Conservation (phyloP, 2,888 invertebrate genomes). For the Mellilla xanthometata region DNA sequence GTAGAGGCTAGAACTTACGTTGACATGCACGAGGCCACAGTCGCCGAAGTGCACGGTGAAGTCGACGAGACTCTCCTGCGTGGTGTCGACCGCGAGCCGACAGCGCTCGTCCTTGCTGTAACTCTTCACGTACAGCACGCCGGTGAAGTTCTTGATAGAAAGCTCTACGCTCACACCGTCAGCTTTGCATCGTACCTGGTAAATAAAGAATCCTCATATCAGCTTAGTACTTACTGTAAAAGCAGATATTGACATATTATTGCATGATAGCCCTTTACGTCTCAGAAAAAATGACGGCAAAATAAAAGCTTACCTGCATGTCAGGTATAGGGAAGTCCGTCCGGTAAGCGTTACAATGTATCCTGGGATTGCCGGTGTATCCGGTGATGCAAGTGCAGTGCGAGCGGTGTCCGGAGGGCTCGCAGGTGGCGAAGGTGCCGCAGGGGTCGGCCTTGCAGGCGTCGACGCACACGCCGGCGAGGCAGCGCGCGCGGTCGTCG, state of each 20-base stretch:
- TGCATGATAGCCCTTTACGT: too few relatives aligned
- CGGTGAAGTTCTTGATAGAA: constrained; percentile 91
- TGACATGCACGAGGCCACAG: constrained; percentile 95
- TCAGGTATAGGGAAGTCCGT: constrained; percentile 94
- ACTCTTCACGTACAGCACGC: constrained; percentile 96
- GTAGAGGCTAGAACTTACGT: constrained; percentile 87
- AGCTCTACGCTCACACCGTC: constrained; percentile 95
- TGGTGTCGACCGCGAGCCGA: constrained; percentile 89
- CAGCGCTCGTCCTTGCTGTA: constrained; percentile 97
- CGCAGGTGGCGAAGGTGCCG: constrained; percentile 89
- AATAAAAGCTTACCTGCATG: constrained; percentile 83
- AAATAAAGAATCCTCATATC: too few relatives aligned
- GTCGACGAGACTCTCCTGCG: constrained; percentile 87
- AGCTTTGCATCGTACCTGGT: constrained; percentile 91
- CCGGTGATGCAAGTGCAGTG: constrained; percentile 90
- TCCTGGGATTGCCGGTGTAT: constrained; percentile 89
- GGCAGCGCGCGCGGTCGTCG: constrained; percentile 89
- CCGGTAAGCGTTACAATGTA: constrained; percentile 86
- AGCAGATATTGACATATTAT: too few relatives aligned
- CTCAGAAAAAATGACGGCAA: too few relatives aligned
- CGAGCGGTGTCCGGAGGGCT: constrained; percentile 88
- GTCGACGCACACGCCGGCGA: constrained; percentile 89
- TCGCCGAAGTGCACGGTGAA: constrained; percentile 95
- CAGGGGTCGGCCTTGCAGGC: constrained; percentile 90
- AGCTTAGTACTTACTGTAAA: too few relatives aligned